Evolutionary conservation across 2,797 vertebrate genomes (phyloP), one percentile per base, ranked within the genome.

Genomic region (Streptopelia turtur): DNA sequence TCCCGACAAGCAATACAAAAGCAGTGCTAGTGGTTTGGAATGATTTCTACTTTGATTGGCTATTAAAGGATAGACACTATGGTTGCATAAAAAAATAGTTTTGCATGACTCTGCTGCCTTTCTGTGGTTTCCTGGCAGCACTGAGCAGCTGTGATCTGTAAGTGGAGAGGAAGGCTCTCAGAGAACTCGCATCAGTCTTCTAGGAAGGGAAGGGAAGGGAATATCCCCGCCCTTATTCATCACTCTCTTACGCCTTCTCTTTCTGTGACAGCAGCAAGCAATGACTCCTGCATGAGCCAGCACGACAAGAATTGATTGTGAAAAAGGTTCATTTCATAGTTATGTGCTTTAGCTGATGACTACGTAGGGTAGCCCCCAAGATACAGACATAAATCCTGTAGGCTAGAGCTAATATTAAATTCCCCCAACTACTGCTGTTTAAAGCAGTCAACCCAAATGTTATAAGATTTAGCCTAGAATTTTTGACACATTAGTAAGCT

Each of bases 51-150:
- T 80, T 47, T 3, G 0, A n/a, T 89, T 56, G 53, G 47, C 74
- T 74, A 52, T 80, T 66, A 57, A 79, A 66, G 60, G 80, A 88
- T 28, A 96, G 89, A 74, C 49, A 43, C 11, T 79, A 55, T 10
- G 74, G 95, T 70, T 14, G 4, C 59, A 65, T 49, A 18, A 53
- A 35, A 70, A 64, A 74, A 28, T 25, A 15, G 9, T 64, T 94
- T 88, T 82, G 70, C 66, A 95, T 90, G 91, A 94, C 80, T 95
- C 83, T 95, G 61, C 94, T 96, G 91, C 93, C 90, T 96, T 94
- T 91, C 87, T 93, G 91, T 94, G 87, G 92, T 86, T 96, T 96
- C 80, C 92, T 75, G 72, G 89, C 91, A 93, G 91, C 87, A 70
- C 69, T 84, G 85, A 94, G 74, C 43, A 7, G 25, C 70, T 88